These are phyloP conservation scores for Gari tellinella DNA, from an alignment of 2,888 invertebrate species.

Conservation along the genomic window DNA sequence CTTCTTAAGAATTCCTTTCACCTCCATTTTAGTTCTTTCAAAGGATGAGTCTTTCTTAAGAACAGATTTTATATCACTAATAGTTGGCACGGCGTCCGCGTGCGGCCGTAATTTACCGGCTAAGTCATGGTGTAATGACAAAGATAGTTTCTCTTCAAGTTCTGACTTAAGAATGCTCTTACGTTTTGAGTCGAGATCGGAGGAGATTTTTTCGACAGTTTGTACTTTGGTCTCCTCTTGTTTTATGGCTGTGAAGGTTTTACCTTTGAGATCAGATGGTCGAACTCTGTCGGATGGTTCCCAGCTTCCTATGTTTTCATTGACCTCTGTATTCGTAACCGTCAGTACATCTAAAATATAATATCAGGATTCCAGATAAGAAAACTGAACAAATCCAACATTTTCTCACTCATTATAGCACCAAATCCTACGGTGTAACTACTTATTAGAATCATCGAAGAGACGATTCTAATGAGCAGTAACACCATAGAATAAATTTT, in stretches of 20 bases:
- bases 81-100: conserved; percentile 47
- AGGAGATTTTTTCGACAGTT: conserved; percentile 37
- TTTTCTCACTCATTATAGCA: no score
- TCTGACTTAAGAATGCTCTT: conserved; percentile 64
- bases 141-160: conserved; percentile 46
- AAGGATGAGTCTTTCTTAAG: conserved; percentile 56
- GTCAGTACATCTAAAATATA: conserved; percentile 36
- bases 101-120: conserved; percentile 66
- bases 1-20: conserved; percentile 70
- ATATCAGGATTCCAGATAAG: no score
- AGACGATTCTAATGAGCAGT: no score
- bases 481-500: no score
- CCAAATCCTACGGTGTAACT: no score
- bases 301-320: conserved; percentile 23
- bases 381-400: no score
- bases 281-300: conserved; percentile 25
- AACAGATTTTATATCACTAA: conserved; percentile 65
- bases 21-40: conserved; percentile 45
- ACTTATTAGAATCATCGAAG: no score
- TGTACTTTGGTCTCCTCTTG: conserved; percentile 23
- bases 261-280: conserved; percentile 42
- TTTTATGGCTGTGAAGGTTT: conserved; percentile 30
- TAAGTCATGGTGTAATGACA: conserved; percentile 47
- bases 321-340: conserved; percentile 36
- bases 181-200: conserved; percentile 53